Evolutionary conservation across 1,140 invertebrate species (phyloP).

Genomic region (Pseudomyrmex sp.): DNA sequence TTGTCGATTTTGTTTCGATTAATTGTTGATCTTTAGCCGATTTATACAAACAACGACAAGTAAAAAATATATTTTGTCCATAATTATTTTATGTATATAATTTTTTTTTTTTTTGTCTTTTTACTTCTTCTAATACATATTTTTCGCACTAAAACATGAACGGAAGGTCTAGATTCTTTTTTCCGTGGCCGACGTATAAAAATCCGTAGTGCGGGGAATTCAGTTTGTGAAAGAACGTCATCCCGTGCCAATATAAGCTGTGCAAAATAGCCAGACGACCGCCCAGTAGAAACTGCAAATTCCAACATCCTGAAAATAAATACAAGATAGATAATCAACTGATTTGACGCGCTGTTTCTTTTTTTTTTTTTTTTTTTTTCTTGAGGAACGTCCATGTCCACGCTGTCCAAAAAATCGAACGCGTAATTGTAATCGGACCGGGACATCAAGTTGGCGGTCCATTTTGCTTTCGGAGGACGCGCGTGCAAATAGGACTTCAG

Average conservation of each 20-base stretch:
- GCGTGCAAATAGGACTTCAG: conserved; percentile 90
- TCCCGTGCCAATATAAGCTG: conserved; percentile 91
- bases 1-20: too few species aligned
- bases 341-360: too few species aligned
- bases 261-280: conserved; percentile 87
- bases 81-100: too few species aligned
- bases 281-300: conserved; percentile 86
- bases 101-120: too few species aligned
- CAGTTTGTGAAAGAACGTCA: conserved; percentile 90
- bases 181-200: conserved; percentile 90
- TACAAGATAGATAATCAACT: not conserved
- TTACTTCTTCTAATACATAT: not conserved
- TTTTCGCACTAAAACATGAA: conserved; percentile 87
- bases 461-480: conserved; percentile 88
- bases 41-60: too few species aligned
- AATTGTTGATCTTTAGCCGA: too few species aligned
- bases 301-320: conserved; percentile 86
- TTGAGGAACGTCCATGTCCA: conserved; percentile 88
- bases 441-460: conserved; percentile 90
- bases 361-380: conserved; percentile 52
- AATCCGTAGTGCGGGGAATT: conserved; percentile 89
- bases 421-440: conserved; percentile 91
- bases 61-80: too few species aligned
- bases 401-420: conserved; percentile 91
- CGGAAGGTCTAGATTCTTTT: conserved; percentile 90